Percentiles rank a stretch among this genome's conserved stretches.
These are phyloP conservation scores for Rhimphoctona megacephalus DNA, from an alignment of 2,888 invertebrate genomes.

Conservation along the genomic window DNA sequence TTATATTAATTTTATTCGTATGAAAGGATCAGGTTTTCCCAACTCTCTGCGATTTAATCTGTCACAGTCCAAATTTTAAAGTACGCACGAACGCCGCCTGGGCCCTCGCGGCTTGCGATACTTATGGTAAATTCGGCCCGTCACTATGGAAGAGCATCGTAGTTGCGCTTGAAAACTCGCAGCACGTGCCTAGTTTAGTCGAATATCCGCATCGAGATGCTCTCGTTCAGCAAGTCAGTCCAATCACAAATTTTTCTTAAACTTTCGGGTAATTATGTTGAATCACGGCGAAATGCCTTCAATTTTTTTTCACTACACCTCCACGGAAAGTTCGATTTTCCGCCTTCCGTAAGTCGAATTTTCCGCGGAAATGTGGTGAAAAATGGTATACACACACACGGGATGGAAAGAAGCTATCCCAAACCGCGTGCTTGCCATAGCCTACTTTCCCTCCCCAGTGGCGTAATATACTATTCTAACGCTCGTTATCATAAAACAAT, in stretches of 20 bases:
- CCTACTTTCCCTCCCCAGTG: too few relatives aligned
- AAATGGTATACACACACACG: too few relatives aligned
- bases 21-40: slow-evolving; percentile 88
- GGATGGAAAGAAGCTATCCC: too few relatives aligned
- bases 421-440: too few relatives aligned
- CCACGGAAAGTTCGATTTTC: too few relatives aligned
- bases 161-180: slow-evolving; percentile 91
- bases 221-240: slow-evolving; percentile 91
- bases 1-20: slow-evolving; percentile 1
- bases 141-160: slow-evolving; percentile 90
- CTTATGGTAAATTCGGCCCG: slow-evolving; percentile 88
- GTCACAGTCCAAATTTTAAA: slow-evolving; percentile 93
- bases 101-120: slow-evolving; percentile 89
- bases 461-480: too few relatives aligned
- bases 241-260: background rate
- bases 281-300: too few relatives aligned
- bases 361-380: too few relatives aligned
- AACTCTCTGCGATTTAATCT: slow-evolving; percentile 88
- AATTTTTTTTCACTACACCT: too few relatives aligned
- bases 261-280: too few relatives aligned
- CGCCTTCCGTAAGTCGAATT: too few relatives aligned
- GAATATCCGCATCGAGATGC: slow-evolving; percentile 95
- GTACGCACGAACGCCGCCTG: slow-evolving; percentile 95
- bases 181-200: slow-evolving; percentile 91
- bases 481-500: too few relatives aligned